A percentile compares a stretch with the other conserved stretches of the same genome.
Evolutionary conservation across 2,113 vertebrate genomes (phyloP).

Genomic region (Coracopsis vasa): DNA sequence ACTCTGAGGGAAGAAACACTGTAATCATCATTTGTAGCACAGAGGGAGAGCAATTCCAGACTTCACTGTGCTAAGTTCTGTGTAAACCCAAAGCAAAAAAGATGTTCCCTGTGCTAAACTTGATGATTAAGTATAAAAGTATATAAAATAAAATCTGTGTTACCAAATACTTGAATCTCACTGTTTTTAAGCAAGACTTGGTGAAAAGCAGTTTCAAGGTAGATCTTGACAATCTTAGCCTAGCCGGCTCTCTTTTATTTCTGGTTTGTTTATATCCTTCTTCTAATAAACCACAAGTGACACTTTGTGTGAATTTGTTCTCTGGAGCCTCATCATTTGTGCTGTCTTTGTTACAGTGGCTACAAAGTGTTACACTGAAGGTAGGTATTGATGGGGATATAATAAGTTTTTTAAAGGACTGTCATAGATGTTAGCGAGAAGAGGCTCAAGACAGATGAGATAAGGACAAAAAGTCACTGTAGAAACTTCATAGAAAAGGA

Average conservation of each 20-base stretch:
- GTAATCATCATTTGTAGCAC: background rate
- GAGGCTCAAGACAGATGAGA: background rate
- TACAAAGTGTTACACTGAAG: background rate
- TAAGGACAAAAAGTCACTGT: background rate
- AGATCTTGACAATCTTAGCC: background rate
- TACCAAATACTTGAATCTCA: background rate
- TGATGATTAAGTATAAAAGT: background rate
- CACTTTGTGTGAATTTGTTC: background rate
- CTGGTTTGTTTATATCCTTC: background rate
- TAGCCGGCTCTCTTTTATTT: background rate
- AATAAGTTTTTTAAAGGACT: slow-evolving; percentile 35
- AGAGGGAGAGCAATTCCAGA: background rate
- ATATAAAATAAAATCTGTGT: background rate
- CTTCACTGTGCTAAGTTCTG: background rate
- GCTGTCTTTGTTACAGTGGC: background rate
- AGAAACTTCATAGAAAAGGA: background rate
- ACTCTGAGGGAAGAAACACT: background rate
- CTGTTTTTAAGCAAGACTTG: background rate
- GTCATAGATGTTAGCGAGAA: background rate
- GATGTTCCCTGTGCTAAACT: background rate
- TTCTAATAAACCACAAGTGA: background rate
- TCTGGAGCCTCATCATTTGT: background rate
- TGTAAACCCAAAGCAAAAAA: background rate
- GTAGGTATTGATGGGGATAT: slow-evolving; percentile 1
- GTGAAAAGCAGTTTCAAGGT: background rate